Percentiles rank a stretch among this genome's conserved stretches.
Conservation (phyloP, 2,797 vertebrate genomes). For the Leptodactylus fallax region DNA sequence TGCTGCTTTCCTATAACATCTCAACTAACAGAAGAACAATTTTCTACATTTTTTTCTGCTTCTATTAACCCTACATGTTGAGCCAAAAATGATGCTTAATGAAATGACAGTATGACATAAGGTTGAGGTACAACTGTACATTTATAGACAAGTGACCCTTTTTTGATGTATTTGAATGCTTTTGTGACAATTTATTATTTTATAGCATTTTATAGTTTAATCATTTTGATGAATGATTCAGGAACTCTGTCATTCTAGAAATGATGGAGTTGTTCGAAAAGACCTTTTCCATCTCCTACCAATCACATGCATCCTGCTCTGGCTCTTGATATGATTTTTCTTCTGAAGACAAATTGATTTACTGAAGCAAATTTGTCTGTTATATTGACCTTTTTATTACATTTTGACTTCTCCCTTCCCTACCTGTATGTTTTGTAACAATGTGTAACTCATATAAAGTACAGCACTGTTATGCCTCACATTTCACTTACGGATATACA, state of each 20-base stretch:
- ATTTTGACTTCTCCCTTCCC: slow-evolving; percentile 14
- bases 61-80: not conserved
- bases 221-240: slow-evolving; percentile 1
- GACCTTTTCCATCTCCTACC: not conserved
- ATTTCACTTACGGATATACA: not conserved
- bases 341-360: slow-evolving; percentile 42
- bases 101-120: not conserved
- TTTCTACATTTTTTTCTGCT: not conserved
- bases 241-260: slow-evolving; percentile 15
- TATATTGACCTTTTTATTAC: slow-evolving; percentile 46
- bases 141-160: not conserved
- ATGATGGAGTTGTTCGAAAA: not conserved
- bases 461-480: not conserved
- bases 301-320: slow-evolving; percentile 17
- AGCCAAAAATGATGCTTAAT: not conserved
- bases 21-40: not conserved
- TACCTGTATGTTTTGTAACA: slow-evolving; percentile 33
- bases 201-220: slow-evolving; percentile 5
- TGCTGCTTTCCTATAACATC: not conserved
- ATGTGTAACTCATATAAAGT: slow-evolving; percentile 27
- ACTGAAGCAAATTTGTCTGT: slow-evolving; percentile 29
- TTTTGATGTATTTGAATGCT: not conserved
- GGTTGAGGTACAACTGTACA: not conserved
- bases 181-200: not conserved
- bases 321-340: slow-evolving; percentile 40